Evolutionary conservation across 2,113 vertebrate species (phyloP), one percentile per base, ranked within the genome.

Genomic region (Misgurnus anguillicaudatus): DNA sequence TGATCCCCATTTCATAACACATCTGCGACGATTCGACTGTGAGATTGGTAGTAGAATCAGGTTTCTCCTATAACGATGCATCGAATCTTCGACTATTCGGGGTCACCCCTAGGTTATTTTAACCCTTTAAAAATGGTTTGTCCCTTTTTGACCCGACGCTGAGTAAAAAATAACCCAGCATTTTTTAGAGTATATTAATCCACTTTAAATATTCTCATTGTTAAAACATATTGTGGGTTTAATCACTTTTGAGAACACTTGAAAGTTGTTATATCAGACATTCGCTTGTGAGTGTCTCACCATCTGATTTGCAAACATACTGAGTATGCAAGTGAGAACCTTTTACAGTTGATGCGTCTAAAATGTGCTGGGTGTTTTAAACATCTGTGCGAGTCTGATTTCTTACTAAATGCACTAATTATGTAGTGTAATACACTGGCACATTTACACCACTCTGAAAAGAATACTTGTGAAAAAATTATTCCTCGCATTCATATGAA

Each of bases 241-340:
- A 24, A 70, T 53, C 24, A n/a, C 24, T 70, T 53, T 36, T 38
- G 9, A 10, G 24, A 16, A 70, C 48, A 55, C 48, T 19, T 39
- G 48, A 71, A 55, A 48, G 68, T 55, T 71, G 17, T 71, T 9
- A 36, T 57, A 71, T 57, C 68, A 57, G 31, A 36, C 9, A 17
- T 71, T 57, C 3, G 0, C 19, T 38, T 69, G 47, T 9, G 51
- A 70, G 9, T 11, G 31, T 71, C 36, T 57, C 14, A 55, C 31
- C 68, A 39, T 57, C 5, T 71, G 68, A 16, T 55, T 24, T 70
- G 68, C 48, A 71, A 57, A 19, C 36, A 71, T 36, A 53, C 14
- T 51, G 11, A 8, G 17, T 19, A n/a, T 55, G 16, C n/a, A 9
- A 39, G 31, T 36, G 17, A 55, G 68, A 70, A 55, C 36, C 31